These are phyloP conservation scores for Propsilocerus akamusi DNA, from an alignment of 1,140 invertebrate genomes.

Conservation along the genomic window DNA sequence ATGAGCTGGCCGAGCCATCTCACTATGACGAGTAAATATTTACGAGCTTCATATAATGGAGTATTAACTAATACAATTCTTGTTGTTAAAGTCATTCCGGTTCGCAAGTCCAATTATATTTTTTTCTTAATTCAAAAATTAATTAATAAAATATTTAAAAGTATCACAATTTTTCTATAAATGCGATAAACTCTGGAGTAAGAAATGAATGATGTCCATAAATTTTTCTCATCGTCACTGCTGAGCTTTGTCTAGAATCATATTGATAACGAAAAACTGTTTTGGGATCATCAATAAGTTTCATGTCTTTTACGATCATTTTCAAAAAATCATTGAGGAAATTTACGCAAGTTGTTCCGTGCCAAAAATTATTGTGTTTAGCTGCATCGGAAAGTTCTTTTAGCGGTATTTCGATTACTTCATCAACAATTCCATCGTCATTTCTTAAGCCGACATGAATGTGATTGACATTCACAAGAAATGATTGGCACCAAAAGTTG, in stretches of 20 bases:
- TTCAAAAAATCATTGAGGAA: constrained; percentile 9
- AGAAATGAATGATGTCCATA: background rate
- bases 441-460: constrained; percentile 45
- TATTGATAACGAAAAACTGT: constrained; percentile 10
- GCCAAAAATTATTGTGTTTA: constrained; percentile 8
- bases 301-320: constrained; percentile 5
- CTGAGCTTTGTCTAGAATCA: too few species aligned
- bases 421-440: constrained; percentile 33
- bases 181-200: too few species aligned
- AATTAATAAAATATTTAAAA: background rate
- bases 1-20: constrained; percentile 8
- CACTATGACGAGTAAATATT: background rate
- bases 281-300: constrained; percentile 8
- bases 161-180: too few species aligned
- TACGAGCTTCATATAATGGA: background rate
- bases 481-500: constrained; percentile 54
- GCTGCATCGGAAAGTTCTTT: constrained; percentile 23
- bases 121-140: background rate
- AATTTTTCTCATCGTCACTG: background rate
- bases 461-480: constrained; percentile 37
- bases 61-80: background rate
- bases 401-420: constrained; percentile 25
- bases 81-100: background rate
- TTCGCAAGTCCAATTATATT: background rate
- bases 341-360: constrained; percentile 7